These are phyloP conservation scores for human DNA, from an alignment of 2,113 vertebrate genomes.

Conservation along the genomic window GRCh38 chr20:11672501-11673000, in stretches of 20 bases:
- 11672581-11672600: background rate
- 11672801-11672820: background rate
- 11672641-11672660: background rate
- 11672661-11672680: background rate
- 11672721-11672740: background rate
- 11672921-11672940: background rate
- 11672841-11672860: background rate
- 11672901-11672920: background rate
- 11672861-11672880: background rate
- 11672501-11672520: background rate
- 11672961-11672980: background rate
- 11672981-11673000: background rate
- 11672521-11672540: background rate
- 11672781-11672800: background rate
- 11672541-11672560: background rate
- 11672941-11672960: background rate
- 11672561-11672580: background rate
- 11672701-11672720: background rate
- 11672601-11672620: background rate
- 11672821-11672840: background rate
- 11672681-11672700: background rate
- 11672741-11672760: background rate
- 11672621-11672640: background rate
- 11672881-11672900: background rate
- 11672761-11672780: background rate